phyloP scores from a whole-genome alignment of 2,888 invertebrate genomes.

The Atethmia centrago region DNA sequence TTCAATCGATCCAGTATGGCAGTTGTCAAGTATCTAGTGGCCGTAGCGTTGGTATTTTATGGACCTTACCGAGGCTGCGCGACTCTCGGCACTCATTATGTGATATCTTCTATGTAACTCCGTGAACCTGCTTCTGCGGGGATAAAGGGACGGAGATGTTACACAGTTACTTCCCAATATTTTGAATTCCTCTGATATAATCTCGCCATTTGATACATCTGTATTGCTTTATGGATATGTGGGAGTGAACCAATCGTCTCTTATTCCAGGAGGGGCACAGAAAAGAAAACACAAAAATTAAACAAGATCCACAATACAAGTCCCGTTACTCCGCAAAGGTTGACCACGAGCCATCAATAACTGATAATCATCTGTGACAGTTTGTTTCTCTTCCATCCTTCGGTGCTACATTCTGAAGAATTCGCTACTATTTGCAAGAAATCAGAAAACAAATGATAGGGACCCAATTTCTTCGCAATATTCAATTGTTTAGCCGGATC shows the following conservation, averaged over 20 bases:
- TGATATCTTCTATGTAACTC: conserved; percentile 24
- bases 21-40: conserved; percentile 38
- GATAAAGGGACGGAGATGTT: conserved; percentile 11
- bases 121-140: conserved; percentile 8
- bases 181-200: not conserved
- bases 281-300: conserved; percentile 33
- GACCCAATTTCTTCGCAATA: conserved; percentile 45
- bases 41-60: conserved; percentile 59
- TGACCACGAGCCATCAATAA: conserved; percentile 58
- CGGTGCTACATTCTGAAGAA: conserved; percentile 13
- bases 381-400: conserved; percentile 17
- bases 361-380: conserved; percentile 53
- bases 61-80: conserved; percentile 50
- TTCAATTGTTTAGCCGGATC: conserved; percentile 47
- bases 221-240: conserved; percentile 28
- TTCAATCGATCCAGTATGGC: conserved; percentile 42
- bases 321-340: conserved; percentile 53
- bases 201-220: conserved; percentile 3
- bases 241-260: conserved; percentile 14
- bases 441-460: conserved; percentile 32
- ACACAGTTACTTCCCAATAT: not conserved
- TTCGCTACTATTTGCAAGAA: conserved; percentile 15
- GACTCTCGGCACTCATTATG: conserved; percentile 33
- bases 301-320: conserved; percentile 30
- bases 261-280: conserved; percentile 42